Conservation (phyloP, 2,797 vertebrate species). For the Enteromius trimaculatus region DNA sequence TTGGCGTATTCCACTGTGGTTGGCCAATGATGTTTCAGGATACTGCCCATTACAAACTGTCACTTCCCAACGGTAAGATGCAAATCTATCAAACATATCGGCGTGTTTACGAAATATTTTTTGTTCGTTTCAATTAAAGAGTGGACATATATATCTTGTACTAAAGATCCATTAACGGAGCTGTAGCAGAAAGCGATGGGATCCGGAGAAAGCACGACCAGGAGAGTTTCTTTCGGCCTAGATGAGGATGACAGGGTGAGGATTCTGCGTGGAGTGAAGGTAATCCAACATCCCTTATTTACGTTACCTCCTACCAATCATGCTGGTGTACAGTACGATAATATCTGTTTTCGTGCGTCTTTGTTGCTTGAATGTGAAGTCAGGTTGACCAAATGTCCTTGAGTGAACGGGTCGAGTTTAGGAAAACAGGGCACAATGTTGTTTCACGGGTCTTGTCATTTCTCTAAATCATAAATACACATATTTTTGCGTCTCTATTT, state of each 20-base stretch:
- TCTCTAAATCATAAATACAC: not conserved
- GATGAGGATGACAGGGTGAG: constrained; percentile 88
- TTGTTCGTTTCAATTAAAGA: not conserved
- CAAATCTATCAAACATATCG: constrained; percentile 10
- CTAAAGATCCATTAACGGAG: not conserved
- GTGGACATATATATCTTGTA: not conserved
- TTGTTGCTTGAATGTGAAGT: not conserved
- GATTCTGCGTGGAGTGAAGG: constrained; percentile 91
- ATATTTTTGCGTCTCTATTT: not conserved
- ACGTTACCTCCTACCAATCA: no score
- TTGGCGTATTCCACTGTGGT: constrained; percentile 29
- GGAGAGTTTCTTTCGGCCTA: constrained; percentile 87
- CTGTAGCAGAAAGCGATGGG: constrained; percentile 76
- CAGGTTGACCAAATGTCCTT: constrained; percentile 23
- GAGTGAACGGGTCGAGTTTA: constrained; percentile 45
- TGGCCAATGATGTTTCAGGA: constrained; percentile 48
- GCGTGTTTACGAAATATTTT: not conserved
- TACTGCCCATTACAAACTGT: not conserved
- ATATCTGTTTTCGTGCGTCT: not conserved
- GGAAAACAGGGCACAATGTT: not conserved
- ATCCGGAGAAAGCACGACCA: constrained; percentile 80
- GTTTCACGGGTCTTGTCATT: not conserved
- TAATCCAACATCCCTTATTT: constrained; percentile 62
- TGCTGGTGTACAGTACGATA: not conserved
- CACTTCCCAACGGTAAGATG: not conserved